Conservation (phyloP, 2,888 invertebrate species). For the Galerucella nymphaeae region DNA sequence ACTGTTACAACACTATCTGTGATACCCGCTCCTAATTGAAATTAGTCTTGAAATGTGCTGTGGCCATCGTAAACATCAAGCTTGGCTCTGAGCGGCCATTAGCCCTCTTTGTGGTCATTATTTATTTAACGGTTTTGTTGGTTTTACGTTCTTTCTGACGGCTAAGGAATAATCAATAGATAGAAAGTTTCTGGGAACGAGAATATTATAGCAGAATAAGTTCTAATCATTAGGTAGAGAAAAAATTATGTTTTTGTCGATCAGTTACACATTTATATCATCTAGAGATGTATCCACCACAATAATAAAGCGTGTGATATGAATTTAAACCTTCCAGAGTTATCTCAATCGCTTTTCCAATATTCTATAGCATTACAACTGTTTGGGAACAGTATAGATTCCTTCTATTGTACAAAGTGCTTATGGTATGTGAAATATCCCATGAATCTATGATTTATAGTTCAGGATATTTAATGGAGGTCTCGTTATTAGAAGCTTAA, state of each 20-base stretch:
- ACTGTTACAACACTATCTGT: neutral
- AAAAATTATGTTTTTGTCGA: too few species aligned
- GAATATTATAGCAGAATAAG: too few species aligned
- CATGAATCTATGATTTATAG: constrained; percentile 43
- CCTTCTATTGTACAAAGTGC: constrained; percentile 37
- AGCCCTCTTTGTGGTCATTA: constrained; percentile 3
- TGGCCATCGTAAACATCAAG: constrained; percentile 7
- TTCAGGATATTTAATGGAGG: constrained; percentile 1
- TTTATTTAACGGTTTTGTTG: neutral
- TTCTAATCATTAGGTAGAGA: too few species aligned
- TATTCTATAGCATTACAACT: constrained; percentile 9
- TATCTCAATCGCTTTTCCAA: neutral
- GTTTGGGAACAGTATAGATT: constrained; percentile 21
- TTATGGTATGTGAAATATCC: constrained; percentile 33
- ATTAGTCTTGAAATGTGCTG: constrained; percentile 5
- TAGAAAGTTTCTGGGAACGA: neutral
- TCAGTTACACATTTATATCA: too few species aligned
- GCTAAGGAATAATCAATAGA: neutral
- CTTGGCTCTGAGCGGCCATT: neutral
- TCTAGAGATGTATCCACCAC: too few species aligned
- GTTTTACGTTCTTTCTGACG: neutral
- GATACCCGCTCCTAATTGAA: neutral
- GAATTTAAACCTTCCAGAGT: neutral
- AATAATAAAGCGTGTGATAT: too few species aligned
- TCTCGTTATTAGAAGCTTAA: constrained; percentile 1